Percentiles rank a stretch among this genome's conserved stretches.
These are phyloP conservation scores for Gadus macrocephalus DNA, from an alignment of 2,113 vertebrate genomes.

Conservation along the genomic window DNA sequence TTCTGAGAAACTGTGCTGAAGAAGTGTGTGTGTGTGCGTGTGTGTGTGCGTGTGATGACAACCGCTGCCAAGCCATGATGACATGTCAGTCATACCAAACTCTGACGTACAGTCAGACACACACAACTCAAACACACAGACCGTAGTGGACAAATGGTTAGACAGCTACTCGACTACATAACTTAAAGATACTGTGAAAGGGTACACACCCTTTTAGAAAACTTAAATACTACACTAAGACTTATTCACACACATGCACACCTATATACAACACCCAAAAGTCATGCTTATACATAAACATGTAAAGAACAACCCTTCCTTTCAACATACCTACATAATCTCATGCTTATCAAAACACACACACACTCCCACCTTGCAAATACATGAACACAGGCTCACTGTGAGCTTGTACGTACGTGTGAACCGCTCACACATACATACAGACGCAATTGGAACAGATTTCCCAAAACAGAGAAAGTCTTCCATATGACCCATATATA, in stretches of 20 bases:
- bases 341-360: not conserved
- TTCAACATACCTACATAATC: too few species aligned
- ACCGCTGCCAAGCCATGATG: constrained; percentile 18
- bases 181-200: not conserved
- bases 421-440: too few species aligned
- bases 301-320: too few species aligned
- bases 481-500: too few species aligned
- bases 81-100: constrained; percentile 10
- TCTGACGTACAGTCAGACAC: constrained; percentile 13
- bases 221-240: not conserved
- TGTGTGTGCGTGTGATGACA: too few species aligned
- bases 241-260: not conserved
- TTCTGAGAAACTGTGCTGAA: constrained; percentile 22
- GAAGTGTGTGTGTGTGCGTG: constrained; percentile 14
- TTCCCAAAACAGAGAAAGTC: too few species aligned
- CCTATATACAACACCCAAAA: too few species aligned
- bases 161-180: not conserved
- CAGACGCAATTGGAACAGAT: too few species aligned
- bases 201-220: not conserved
- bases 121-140: constrained; percentile 5
- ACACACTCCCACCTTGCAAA: not conserved
- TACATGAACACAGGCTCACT: not conserved
- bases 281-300: too few species aligned
- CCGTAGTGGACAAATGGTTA: not conserved
- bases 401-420: too few species aligned